Evolutionary conservation across 2,797 vertebrate species (phyloP).

Genomic region (Microcaecilia unicolor): DNA sequence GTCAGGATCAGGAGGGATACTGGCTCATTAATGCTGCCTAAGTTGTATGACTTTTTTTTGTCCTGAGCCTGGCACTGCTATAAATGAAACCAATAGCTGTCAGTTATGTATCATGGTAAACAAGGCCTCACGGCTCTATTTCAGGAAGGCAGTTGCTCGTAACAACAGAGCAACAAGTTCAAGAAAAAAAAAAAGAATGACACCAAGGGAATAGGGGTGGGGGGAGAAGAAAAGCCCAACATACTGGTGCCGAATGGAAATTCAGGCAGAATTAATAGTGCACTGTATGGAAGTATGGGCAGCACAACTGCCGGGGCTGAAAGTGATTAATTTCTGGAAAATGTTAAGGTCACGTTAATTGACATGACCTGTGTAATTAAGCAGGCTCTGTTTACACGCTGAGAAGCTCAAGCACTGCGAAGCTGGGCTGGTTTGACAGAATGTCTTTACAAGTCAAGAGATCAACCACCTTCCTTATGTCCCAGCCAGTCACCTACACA

Average conservation of each 20-base stretch:
- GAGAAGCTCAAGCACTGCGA: slow-evolving; percentile 48
- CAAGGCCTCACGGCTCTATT: slow-evolving; percentile 4
- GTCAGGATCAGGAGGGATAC: slow-evolving; percentile 17
- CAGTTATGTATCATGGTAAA: no score
- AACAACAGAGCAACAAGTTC: slow-evolving; percentile 9
- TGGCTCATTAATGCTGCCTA: slow-evolving; percentile 9
- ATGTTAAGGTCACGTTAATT: slow-evolving; percentile 64
- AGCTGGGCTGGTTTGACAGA: slow-evolving; percentile 56
- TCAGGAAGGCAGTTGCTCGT: slow-evolving; percentile 18
- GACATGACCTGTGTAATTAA: slow-evolving; percentile 71
- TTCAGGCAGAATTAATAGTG: slow-evolving; percentile 32
- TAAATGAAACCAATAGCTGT: slow-evolving; percentile 15
- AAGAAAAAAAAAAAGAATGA: slow-evolving; percentile 23
- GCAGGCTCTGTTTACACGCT: slow-evolving; percentile 63
- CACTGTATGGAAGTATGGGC: slow-evolving; percentile 36
- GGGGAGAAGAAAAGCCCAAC: no score
- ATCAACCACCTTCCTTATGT: slow-evolving; percentile 60
- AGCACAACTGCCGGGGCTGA: slow-evolving; percentile 20
- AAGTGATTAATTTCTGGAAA: slow-evolving; percentile 70
- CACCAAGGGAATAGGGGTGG: slow-evolving; percentile 17
- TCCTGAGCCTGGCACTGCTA: background rate
- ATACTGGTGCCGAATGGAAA: no score
- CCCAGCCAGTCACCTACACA: slow-evolving; percentile 45
- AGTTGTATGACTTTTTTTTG: background rate
- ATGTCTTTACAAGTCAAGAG: slow-evolving; percentile 64